Conservation (phyloP, 2,888 invertebrate species). For the Chalcis sispes region DNA sequence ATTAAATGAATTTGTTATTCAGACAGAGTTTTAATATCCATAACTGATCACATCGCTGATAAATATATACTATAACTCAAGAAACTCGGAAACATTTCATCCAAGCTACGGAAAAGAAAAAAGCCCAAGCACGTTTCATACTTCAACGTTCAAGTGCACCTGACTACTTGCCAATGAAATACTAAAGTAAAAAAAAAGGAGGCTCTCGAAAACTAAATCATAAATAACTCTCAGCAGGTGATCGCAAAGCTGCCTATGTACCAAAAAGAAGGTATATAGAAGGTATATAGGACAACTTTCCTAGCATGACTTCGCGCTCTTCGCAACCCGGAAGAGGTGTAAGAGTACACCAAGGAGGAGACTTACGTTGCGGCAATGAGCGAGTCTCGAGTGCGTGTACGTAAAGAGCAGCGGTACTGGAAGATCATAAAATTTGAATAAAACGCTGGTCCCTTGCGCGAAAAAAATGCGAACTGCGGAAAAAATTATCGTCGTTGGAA, state of each 20-base stretch:
- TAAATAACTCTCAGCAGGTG: neutral
- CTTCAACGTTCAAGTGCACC: neutral
- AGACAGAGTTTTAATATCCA: too few relatives aligned
- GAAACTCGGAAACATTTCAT: too few relatives aligned
- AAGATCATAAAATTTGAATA: slow-evolving; percentile 57
- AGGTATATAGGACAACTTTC: slow-evolving; percentile 37
- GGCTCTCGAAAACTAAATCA: slow-evolving; percentile 13
- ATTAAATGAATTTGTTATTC: too few relatives aligned
- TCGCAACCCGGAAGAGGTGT: slow-evolving; percentile 39
- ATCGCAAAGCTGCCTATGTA: neutral
- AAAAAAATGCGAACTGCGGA: neutral
- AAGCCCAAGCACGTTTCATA: neutral
- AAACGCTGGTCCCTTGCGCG: neutral
- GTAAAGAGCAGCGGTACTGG: slow-evolving; percentile 54
- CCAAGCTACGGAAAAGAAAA: neutral
- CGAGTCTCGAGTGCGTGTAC: slow-evolving; percentile 15
- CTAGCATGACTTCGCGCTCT: slow-evolving; percentile 6
- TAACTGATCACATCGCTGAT: too few relatives aligned
- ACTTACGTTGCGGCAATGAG: too few relatives aligned
- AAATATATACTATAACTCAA: too few relatives aligned
- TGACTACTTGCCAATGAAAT: neutral
- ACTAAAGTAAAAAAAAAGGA: neutral
- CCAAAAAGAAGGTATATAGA: too few relatives aligned
- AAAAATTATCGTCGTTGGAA: slow-evolving; percentile 28
- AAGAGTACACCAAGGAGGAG: too few relatives aligned